Evolutionary conservation across 2,797 vertebrate species (phyloP).

Genomic region (Gallinago stenura): DNA sequence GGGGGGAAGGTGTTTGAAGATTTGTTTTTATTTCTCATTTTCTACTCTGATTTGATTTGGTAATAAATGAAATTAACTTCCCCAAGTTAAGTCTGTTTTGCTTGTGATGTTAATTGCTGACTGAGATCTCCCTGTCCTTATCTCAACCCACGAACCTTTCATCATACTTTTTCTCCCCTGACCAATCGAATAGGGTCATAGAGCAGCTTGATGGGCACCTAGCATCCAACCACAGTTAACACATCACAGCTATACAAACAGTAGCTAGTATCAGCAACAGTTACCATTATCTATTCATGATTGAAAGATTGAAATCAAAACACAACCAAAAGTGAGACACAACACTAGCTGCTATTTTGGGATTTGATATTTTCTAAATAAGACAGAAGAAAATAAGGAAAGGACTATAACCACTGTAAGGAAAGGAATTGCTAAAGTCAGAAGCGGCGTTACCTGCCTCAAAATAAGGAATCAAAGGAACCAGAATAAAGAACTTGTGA

Average conservation of each 20-base stretch:
- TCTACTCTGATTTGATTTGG: background rate
- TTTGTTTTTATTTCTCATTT: background rate
- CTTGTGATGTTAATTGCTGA: rapidly evolving
- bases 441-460: background rate
- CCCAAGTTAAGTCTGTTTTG: rapidly evolving
- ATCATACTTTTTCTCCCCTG: background rate
- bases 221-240: background rate
- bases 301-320: background rate
- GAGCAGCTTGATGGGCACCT: rapidly evolving
- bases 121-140: background rate
- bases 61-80: background rate
- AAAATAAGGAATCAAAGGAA: background rate
- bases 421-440: background rate
- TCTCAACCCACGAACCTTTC: rapidly evolving
- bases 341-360: background rate
- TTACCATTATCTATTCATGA: background rate
- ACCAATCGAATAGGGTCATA: background rate
- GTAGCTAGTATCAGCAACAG: background rate
- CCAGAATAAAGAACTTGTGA: background rate
- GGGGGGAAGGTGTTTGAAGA: background rate
- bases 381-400: background rate
- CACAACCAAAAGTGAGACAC: background rate
- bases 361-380: background rate
- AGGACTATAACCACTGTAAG: background rate
- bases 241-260: background rate